A percentile compares a stretch with the other conserved stretches of the same genome.
Evolutionary conservation across 2,888 invertebrate genomes (phyloP).

Genomic region (Melolontha melolontha): DNA sequence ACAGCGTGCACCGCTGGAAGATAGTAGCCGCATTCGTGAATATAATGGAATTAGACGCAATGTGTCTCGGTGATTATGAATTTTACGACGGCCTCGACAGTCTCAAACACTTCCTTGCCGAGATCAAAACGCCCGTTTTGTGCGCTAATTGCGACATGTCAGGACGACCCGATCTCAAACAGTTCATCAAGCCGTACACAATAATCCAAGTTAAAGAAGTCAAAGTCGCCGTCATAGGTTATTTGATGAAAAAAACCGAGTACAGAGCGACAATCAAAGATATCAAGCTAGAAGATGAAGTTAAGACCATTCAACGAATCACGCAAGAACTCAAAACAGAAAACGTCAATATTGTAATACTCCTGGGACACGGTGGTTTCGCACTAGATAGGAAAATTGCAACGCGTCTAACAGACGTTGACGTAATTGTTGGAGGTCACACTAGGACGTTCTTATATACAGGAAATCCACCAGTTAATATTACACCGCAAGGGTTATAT

Average conservation of each 20-base stretch:
- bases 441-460: constrained; percentile 91
- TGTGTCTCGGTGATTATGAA: not conserved
- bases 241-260: constrained; percentile 84
- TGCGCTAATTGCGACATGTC: not conserved
- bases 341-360: constrained; percentile 84
- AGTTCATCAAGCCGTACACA: not conserved
- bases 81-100: not conserved
- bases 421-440: constrained; percentile 91
- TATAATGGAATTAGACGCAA: not conserved
- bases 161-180: too few relatives aligned
- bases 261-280: not conserved
- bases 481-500: constrained; percentile 76
- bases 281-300: constrained; percentile 17
- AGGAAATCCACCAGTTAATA: constrained; percentile 74
- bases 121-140: not conserved
- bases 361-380: constrained; percentile 90
- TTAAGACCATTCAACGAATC: not conserved
- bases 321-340: constrained; percentile 64
- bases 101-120: too few relatives aligned
- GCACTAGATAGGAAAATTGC: constrained; percentile 83
- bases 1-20: constrained; percentile 6
- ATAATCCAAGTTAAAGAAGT: not conserved
- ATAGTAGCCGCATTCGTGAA: constrained; percentile 4
- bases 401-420: constrained; percentile 79
- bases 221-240: constrained; percentile 86